phyloP scores from a whole-genome alignment of 1,140 invertebrate species.

The Steinernema feltiae region DNA sequence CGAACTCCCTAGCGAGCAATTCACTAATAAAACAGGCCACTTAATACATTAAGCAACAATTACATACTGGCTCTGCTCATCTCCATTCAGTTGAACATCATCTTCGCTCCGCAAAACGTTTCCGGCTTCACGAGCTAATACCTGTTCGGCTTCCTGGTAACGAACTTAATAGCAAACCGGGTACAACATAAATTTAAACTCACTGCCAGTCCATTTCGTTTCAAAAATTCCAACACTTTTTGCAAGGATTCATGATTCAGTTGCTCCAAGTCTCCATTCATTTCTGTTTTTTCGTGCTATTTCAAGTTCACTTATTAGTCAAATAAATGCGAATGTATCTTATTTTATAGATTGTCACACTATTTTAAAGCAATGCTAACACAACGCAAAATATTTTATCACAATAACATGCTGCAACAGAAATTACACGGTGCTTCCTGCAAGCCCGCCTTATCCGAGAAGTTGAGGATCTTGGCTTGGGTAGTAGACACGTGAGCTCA shows the following conservation, averaged over 20 bases:
- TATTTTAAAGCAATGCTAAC: too few species aligned
- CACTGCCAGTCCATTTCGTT: conserved; percentile 8
- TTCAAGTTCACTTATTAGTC: neutral
- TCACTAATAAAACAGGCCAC: conserved; percentile 21
- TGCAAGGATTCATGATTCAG: conserved; percentile 1
- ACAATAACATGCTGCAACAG: too few species aligned
- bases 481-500: conserved; percentile 40
- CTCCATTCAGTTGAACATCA: neutral
- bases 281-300: neutral
- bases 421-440: neutral
- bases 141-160: conserved; percentile 18
- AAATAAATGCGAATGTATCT: too few species aligned
- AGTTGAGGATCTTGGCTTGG: conserved; percentile 56
- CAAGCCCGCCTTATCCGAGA: conserved; percentile 26
- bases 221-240: conserved; percentile 4
- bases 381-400: too few species aligned
- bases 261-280: neutral
- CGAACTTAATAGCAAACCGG: too few species aligned
- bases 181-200: too few species aligned
- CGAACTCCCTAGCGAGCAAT: conserved; percentile 26
- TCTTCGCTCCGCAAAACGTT: neutral
- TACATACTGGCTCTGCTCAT: neutral
- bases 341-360: too few species aligned
- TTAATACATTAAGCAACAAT: neutral
- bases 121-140: neutral